A percentile compares a stretch with the other conserved stretches of the same genome.
phyloP scores from a whole-genome alignment of 2,888 invertebrate genomes.

The Drosophila trichaetosa region DNA sequence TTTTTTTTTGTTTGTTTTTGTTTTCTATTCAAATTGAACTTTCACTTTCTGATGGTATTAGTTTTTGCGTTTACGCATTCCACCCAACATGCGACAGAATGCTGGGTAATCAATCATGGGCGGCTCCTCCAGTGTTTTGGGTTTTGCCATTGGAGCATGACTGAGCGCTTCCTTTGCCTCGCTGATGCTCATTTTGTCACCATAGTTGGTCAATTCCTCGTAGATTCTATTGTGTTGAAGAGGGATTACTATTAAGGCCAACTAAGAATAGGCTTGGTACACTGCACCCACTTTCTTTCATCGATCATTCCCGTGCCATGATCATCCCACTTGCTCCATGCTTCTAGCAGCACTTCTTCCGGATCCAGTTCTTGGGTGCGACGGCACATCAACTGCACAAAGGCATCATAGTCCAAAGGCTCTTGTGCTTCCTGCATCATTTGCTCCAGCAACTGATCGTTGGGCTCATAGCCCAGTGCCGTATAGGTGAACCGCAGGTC shows the following conservation, averaged over 20 bases:
- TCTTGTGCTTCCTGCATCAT: constrained; percentile 88
- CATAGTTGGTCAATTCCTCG: constrained; percentile 88
- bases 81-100: constrained; percentile 88
- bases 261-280: not conserved
- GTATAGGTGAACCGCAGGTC: constrained; percentile 88
- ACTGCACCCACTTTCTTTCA: constrained; percentile 86
- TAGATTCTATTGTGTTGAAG: constrained; percentile 86
- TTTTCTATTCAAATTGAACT: not conserved
- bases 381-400: constrained; percentile 87
- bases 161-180: constrained; percentile 88
- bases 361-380: constrained; percentile 88
- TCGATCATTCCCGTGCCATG: constrained; percentile 88
- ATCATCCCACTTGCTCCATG: constrained; percentile 88
- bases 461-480: constrained; percentile 87
- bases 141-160: constrained; percentile 87
- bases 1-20: not conserved
- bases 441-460: constrained; percentile 87
- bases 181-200: constrained; percentile 88
- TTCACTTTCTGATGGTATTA: constrained; percentile 14
- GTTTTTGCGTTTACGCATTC: constrained; percentile 86
- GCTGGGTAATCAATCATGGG: constrained; percentile 88
- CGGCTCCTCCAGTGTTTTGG: constrained; percentile 85
- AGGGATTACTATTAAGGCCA: not conserved
- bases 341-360: constrained; percentile 88
- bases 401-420: constrained; percentile 88